A percentile compares a stretch with the other conserved stretches of the same genome.
phyloP scores from a whole-genome alignment of 2,888 invertebrate genomes.

The Autographa gamma region DNA sequence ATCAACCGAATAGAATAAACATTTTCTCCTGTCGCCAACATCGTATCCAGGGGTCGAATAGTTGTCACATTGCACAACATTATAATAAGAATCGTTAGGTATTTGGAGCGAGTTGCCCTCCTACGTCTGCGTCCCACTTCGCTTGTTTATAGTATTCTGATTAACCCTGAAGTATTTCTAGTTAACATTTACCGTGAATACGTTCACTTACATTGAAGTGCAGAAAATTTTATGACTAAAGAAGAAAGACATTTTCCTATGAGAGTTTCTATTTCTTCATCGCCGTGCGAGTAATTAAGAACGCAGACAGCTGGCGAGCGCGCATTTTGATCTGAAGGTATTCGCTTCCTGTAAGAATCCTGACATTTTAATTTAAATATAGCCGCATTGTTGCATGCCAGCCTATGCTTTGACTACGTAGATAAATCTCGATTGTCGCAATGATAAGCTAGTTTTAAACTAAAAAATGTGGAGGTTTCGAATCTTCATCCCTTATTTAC shows the following conservation, averaged over 20 bases:
- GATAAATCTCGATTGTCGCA: neutral
- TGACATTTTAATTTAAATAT: constrained; percentile 61
- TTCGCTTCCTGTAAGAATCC: constrained; percentile 50
- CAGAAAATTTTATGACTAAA: constrained; percentile 8
- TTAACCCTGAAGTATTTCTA: constrained; percentile 74
- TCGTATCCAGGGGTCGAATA: constrained; percentile 34
- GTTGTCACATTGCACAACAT: constrained; percentile 52
- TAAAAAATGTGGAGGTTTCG: too few relatives aligned
- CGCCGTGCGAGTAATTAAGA: constrained; percentile 25
- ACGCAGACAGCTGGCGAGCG: constrained; percentile 25
- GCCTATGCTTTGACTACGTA: neutral
- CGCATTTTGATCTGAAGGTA: constrained; percentile 35
- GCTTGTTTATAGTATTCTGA: constrained; percentile 70
- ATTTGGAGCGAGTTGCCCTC: constrained; percentile 71
- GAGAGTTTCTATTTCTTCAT: neutral
- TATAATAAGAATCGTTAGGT: constrained; percentile 59
- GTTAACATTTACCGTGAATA: constrained; percentile 54
- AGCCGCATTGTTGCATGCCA: constrained; percentile 59
- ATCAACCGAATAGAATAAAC: neutral
- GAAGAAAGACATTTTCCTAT: neutral
- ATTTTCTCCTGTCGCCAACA: constrained; percentile 14
- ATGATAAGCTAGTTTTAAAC: neutral
- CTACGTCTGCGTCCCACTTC: constrained; percentile 74
- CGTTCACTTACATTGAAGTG: constrained; percentile 35
- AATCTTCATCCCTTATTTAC: too few relatives aligned